Percentiles rank a stretch among this genome's conserved stretches.
These are phyloP conservation scores for Acanthopleura granulata DNA, from an alignment of 2,888 invertebrate species.

Conservation along the genomic window DNA sequence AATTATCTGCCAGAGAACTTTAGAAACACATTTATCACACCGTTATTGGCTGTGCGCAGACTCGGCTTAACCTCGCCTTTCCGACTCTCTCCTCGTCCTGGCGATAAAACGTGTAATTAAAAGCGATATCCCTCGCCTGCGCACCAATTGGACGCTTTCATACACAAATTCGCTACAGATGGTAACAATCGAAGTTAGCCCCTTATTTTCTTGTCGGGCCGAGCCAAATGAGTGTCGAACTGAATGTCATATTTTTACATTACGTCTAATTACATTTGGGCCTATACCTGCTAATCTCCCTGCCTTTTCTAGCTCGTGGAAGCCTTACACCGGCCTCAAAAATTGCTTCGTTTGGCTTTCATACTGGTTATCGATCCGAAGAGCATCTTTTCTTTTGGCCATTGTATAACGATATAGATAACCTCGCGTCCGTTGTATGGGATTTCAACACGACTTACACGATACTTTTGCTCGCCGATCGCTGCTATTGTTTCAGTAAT, in stretches of 20 bases:
- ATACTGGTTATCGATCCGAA: too few relatives aligned
- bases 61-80: background rate
- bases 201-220: background rate
- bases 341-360: too few relatives aligned
- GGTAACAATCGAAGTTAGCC: background rate
- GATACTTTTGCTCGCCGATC: too few relatives aligned
- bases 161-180: background rate
- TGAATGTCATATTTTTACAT: background rate
- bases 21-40: background rate
- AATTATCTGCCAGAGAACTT: background rate
- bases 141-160: background rate
- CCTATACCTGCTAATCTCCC: background rate
- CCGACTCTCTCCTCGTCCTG: background rate
- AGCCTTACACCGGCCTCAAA: too few relatives aligned
- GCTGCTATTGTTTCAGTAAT: too few relatives aligned
- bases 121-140: background rate
- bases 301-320: too few relatives aligned
- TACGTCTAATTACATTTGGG: background rate
- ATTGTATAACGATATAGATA: too few relatives aligned
- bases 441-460: too few relatives aligned
- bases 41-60: background rate
- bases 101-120: constrained; percentile 8
- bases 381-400: too few relatives aligned
- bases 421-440: too few relatives aligned
- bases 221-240: background rate